A percentile compares a stretch with the other conserved stretches of the same genome.
These are phyloP conservation scores for Tringa solitaria DNA, from an alignment of 2,113 vertebrate genomes.

Conservation along the genomic window DNA sequence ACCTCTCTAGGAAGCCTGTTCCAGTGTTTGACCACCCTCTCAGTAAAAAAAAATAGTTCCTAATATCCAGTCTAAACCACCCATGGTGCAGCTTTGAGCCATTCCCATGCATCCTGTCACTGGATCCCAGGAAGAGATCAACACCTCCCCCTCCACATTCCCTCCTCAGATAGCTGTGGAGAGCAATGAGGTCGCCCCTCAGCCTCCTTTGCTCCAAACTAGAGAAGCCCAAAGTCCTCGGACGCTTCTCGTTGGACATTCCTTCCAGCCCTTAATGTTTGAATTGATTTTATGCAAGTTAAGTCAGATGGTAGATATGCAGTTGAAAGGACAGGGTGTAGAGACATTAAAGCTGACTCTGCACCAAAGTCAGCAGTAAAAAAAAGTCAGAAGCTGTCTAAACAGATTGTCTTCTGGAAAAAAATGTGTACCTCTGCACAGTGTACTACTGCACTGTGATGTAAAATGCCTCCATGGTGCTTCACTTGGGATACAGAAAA, in stretches of 20 bases:
- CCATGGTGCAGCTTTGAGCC: not conserved
- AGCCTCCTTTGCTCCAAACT: not conserved
- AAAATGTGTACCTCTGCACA: not conserved
- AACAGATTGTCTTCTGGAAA: not conserved
- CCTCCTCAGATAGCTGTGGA: not conserved
- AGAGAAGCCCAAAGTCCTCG: not conserved
- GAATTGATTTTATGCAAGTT: not conserved
- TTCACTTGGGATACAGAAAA: not conserved
- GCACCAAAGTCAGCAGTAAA: not conserved
- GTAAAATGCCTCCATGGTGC: not conserved
- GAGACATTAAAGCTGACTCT: not conserved
- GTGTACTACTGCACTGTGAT: not conserved
- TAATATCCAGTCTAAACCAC: not conserved
- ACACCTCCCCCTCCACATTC: not conserved
- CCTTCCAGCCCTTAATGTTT: not conserved
- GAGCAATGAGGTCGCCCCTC: not conserved
- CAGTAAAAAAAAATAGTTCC: not conserved
- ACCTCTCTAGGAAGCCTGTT: not conserved
- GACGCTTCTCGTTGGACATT: not conserved
- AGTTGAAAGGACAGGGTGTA: not conserved
- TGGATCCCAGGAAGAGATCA: not conserved
- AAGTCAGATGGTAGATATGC: not conserved
- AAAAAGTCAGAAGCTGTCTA: not conserved
- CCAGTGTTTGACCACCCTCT: not conserved
- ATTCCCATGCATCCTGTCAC: rapidly evolving